Evolutionary conservation across 53 echinoderm and acorn worm species (phyloP).

Genomic region (Stichopus horrens): DNA sequence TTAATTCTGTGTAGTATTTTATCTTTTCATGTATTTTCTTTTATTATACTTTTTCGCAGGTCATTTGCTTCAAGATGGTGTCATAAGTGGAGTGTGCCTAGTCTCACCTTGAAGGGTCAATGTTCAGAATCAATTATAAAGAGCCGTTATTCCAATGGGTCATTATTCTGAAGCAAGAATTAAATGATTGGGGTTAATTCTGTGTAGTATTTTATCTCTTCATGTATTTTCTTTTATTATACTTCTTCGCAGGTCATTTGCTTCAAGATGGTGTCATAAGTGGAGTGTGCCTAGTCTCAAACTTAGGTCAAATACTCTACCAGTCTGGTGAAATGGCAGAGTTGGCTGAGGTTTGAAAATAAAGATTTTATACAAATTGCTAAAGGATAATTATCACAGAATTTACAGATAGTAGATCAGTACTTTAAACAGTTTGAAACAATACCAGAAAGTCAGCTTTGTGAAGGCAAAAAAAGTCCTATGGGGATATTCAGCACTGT

Average conservation of each 20-base stretch:
- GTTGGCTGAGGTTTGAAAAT: not conserved
- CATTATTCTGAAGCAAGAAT: too few species aligned
- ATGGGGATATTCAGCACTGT: too few species aligned
- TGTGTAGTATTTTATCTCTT: not conserved
- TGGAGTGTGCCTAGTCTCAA: conserved; percentile 50
- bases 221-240: not conserved
- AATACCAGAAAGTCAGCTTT: too few species aligned
- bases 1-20: not conserved
- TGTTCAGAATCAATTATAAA: too few species aligned
- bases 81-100: conserved; percentile 46
- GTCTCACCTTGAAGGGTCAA: not conserved
- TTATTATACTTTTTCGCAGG: not conserved
- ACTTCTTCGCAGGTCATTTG: conserved; percentile 13
- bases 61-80: conserved; percentile 42
- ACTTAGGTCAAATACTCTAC: conserved; percentile 22
- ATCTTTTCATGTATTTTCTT: not conserved
- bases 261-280: conserved; percentile 40
- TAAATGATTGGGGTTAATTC: too few species aligned
- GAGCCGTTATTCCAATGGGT: too few species aligned
- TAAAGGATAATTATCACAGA: too few species aligned
- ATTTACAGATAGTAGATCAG: too few species aligned
- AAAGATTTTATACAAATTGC: not conserved
- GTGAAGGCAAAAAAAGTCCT: too few species aligned
- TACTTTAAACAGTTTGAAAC: too few species aligned
- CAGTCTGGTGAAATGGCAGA: not conserved